Conservation (phyloP, 2,113 vertebrate species). For the Fukomys damarensis region DNA sequence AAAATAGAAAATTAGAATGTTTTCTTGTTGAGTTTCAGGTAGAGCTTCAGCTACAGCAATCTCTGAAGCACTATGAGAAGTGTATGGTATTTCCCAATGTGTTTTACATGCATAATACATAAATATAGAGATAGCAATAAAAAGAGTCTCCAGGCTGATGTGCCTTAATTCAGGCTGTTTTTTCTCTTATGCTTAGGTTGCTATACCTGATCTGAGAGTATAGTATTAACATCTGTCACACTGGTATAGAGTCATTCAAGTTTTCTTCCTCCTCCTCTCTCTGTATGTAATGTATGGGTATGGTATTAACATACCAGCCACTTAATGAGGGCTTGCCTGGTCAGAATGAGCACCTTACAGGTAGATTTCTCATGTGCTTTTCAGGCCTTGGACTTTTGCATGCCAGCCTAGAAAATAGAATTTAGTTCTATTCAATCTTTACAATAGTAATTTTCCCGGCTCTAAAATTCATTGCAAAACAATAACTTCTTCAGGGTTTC, state of each 20-base stretch:
- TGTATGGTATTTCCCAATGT: constrained; percentile 9
- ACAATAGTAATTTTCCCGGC: not conserved
- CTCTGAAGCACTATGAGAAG: constrained; percentile 56
- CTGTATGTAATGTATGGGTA: not conserved
- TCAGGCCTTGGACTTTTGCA: constrained; percentile 1
- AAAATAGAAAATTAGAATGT: constrained; percentile 42
- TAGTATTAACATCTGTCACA: not conserved
- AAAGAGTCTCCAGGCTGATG: not conserved
- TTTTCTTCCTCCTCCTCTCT: not conserved
- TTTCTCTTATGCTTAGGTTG: not conserved
- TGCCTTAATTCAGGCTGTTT: constrained; percentile 52
- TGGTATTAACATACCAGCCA: not conserved
- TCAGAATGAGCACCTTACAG: not conserved
- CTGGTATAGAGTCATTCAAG: not conserved
- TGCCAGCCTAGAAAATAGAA: constrained; percentile 11
- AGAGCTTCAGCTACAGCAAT: not conserved
- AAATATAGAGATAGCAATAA: constrained; percentile 48
- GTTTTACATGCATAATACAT: not conserved
- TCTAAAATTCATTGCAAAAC: constrained; percentile 45
- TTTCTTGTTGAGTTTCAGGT: constrained; percentile 62
- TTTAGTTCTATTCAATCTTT: constrained; percentile 46
- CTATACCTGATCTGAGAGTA: not conserved
- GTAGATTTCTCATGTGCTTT: not conserved
- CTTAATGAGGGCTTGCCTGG: not conserved
- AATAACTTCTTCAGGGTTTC: not conserved